Conservation (phyloP, 2,113 vertebrate species). For the Cheirogaleus medius region DNA sequence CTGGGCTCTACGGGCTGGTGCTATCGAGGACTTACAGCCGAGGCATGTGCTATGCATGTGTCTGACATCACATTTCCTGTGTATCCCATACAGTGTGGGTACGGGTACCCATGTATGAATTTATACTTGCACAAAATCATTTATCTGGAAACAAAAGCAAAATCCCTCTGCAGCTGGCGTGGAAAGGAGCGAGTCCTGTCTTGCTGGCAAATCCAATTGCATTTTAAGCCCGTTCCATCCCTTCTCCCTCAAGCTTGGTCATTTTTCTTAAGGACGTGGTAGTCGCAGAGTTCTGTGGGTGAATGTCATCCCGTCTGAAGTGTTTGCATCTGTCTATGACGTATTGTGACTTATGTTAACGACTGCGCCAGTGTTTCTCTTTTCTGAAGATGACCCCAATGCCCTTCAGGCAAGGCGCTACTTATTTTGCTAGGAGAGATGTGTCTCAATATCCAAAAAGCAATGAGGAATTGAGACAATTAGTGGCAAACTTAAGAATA, state of each 20-base stretch:
- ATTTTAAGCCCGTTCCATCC: background rate
- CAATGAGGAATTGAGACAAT: background rate
- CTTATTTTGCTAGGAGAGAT: background rate
- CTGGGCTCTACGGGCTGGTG: accelerated
- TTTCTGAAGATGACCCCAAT: too few relatives aligned
- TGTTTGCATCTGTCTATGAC: too few relatives aligned
- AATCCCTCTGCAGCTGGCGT: background rate
- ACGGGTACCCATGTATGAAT: accelerated
- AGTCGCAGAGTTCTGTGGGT: background rate
- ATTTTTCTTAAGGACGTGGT: background rate
- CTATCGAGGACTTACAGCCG: accelerated
- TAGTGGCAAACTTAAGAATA: background rate
- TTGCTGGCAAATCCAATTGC: background rate
- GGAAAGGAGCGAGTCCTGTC: background rate
- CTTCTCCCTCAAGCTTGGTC: background rate
- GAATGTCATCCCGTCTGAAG: accelerated
- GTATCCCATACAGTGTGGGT: accelerated
- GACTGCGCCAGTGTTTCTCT: accelerated
- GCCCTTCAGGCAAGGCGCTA: accelerated
- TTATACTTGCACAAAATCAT: background rate
- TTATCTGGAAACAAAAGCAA: background rate
- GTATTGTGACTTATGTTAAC: accelerated
- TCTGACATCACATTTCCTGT: accelerated
- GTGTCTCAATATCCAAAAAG: background rate
- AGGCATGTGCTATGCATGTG: accelerated